A percentile compares a stretch with the other conserved stretches of the same genome.
These are phyloP conservation scores for Eupleurogrammus muticus DNA, from an alignment of 2,797 vertebrate genomes.

Conservation along the genomic window DNA sequence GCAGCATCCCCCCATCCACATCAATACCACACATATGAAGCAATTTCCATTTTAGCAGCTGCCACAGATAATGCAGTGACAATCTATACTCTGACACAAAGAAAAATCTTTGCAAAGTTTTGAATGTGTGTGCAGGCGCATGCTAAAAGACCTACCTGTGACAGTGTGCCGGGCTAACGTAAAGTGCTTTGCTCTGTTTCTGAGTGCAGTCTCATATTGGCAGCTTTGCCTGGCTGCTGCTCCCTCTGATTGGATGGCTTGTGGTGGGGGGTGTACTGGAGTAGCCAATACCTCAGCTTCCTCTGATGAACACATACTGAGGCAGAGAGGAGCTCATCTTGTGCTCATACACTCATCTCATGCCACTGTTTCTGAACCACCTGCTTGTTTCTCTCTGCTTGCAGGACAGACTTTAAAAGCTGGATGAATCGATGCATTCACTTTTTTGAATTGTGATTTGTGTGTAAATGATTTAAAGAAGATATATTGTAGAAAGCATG, in stretches of 20 bases:
- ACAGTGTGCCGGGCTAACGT: conserved; percentile 41
- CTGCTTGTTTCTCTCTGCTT: conserved; percentile 1
- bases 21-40: conserved; percentile 29
- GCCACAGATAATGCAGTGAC: not conserved
- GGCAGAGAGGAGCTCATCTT: conserved; percentile 41
- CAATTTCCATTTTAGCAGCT: conserved; percentile 28
- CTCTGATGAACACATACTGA: conserved; percentile 47
- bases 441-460: too few relatives aligned
- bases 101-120: conserved; percentile 57
- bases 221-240: conserved; percentile 53
- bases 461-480: too few relatives aligned
- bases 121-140: not conserved
- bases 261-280: conserved; percentile 38
- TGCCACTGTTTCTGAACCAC: conserved; percentile 7
- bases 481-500: too few relatives aligned
- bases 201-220: conserved; percentile 56
- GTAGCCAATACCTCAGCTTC: conserved; percentile 78
- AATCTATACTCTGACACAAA: conserved; percentile 16
- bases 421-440: not conserved
- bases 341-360: conserved; percentile 18
- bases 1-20: conserved; percentile 31
- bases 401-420: not conserved
- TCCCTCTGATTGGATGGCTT: conserved; percentile 61
- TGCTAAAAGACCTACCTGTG: conserved; percentile 69
- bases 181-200: conserved; percentile 61